Base-by-base conservation (phyloP, 1,140 invertebrate genomes). In the Microplitis mediator region DNA sequence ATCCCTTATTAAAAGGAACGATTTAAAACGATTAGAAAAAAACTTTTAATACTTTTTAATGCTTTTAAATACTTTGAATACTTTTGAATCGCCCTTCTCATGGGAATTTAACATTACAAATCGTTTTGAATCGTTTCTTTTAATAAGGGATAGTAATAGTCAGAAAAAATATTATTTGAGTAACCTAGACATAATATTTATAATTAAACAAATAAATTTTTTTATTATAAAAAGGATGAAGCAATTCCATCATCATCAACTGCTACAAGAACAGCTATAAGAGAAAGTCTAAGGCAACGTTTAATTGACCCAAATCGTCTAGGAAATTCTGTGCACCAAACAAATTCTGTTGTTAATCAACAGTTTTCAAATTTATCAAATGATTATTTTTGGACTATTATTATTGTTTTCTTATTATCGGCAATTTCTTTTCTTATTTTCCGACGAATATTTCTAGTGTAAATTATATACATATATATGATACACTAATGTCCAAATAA, bases 371-470 rank as follows among this genome's bases (percentile, higher is more conserved):
- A 80, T 3, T 86, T 83, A 32, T 82, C 80, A 4, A 86, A 86
- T 35, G 83, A 86, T 64, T 71, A 85, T 61, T 79, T 86, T 71
- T 86, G 85, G 85, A 86, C 76, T 74, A 81, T 85, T 64, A 74
- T 86, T 0, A 86, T 86, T 71, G 77, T 77, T 35, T 80, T 77
- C 8, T 75, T 87, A 69, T 50, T 86, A 32, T 84, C 76, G 11
- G 85, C 82, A 45, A 87, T 87, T 69, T 80, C 85, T 75, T 39
- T 86, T 32, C 79, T 87, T 45, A 77, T 85, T 61, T 75, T 86
- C 6, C 75, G 85, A 79, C 79, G 85, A 80, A 71, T 86, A 61
- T 86, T 86, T 81, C 73, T 87, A 67, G 77, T 86, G 77, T 84
- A 81, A 80, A 11, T 31, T 11, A n/a, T 54, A 16, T 13, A 16